phyloP scores from a whole-genome alignment of 2,113 vertebrate genomes.

The Psilopogon haemacephalus region DNA sequence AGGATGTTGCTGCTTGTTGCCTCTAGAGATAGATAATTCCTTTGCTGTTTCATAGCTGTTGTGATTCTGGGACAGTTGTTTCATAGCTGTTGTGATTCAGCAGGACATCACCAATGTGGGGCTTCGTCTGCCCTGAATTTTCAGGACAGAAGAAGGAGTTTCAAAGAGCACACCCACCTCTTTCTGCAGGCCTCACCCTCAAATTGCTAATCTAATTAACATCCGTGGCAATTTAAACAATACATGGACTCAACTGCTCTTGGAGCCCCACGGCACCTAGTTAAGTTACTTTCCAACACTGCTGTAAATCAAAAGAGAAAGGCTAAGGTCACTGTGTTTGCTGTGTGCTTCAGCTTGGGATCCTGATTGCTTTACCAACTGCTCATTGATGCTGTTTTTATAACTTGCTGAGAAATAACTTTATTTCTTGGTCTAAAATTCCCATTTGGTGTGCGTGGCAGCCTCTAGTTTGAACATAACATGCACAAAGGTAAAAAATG shows the following conservation, averaged over 20 bases:
- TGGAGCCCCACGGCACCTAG: constrained; percentile 57
- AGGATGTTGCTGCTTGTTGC: constrained; percentile 38
- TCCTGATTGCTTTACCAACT: constrained; percentile 80
- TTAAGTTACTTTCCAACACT: constrained; percentile 68
- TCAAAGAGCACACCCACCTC: constrained; percentile 56
- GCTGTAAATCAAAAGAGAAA: constrained; percentile 75
- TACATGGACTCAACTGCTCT: constrained; percentile 63
- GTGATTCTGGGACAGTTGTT: constrained; percentile 61
- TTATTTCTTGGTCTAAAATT: constrained; percentile 21
- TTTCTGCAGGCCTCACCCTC: constrained; percentile 52
- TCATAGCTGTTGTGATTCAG: constrained; percentile 53
- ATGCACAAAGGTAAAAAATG: neutral
- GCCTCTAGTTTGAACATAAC: neutral
- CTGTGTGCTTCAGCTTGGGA: constrained; percentile 46
- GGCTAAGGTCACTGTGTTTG: constrained; percentile 53
- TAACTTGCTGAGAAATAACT: constrained; percentile 40
- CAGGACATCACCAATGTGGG: constrained; percentile 48
- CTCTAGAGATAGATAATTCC: constrained; percentile 44
- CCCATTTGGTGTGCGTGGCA: neutral
- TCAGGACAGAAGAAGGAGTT: constrained; percentile 66
- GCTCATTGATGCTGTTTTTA: constrained; percentile 69
- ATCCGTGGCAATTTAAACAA: constrained; percentile 68
- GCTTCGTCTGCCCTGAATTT: constrained; percentile 70
- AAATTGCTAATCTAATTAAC: constrained; percentile 78
- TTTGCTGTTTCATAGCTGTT: constrained; percentile 52